Evolutionary conservation across 2,113 vertebrate species (phyloP).

Genomic region (Eolophus roseicapilla): DNA sequence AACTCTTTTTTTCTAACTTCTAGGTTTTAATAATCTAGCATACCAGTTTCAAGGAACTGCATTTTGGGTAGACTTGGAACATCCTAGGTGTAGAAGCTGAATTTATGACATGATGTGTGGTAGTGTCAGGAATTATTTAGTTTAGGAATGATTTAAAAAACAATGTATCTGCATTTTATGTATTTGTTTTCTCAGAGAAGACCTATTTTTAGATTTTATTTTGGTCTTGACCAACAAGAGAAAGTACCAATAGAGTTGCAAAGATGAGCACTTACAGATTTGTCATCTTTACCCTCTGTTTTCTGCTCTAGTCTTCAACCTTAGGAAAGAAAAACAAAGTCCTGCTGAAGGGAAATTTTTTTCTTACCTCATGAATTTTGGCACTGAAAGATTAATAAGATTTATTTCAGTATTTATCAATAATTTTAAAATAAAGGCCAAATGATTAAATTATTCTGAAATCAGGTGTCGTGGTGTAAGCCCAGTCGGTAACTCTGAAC

Average conservation of each 20-base stretch:
- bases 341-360: background rate
- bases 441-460: background rate
- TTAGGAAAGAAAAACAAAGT: background rate
- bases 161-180: background rate
- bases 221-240: background rate
- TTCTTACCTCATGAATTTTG: background rate
- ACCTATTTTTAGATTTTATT: background rate
- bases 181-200: background rate
- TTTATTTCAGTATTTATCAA: background rate
- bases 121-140: background rate
- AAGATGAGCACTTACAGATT: background rate
- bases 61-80: background rate
- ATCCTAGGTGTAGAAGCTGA: background rate
- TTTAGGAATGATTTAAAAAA: background rate
- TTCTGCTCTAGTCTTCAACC: background rate
- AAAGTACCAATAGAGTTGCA: background rate
- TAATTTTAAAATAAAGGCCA: background rate
- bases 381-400: background rate
- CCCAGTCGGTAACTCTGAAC: no score
- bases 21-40: background rate
- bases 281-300: background rate
- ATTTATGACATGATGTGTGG: fast-evolving
- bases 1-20: background rate
- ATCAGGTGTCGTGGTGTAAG: no score
- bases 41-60: background rate